Evolutionary conservation across 2,797 vertebrate species (phyloP).

Genomic region (Myotis pilosus): DNA sequence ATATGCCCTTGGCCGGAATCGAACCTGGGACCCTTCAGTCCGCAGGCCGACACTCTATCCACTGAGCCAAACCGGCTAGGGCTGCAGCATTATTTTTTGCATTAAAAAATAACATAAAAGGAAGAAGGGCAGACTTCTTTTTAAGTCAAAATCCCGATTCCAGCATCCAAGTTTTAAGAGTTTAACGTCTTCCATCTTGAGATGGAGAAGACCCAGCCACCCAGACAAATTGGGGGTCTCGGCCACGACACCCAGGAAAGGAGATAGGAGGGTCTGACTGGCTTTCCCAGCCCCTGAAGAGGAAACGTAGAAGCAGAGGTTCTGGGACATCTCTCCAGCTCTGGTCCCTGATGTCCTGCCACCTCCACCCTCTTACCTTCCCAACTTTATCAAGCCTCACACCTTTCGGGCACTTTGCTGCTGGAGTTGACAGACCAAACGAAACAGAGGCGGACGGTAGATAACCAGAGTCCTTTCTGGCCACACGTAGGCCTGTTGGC

Average conservation of each 20-base stretch:
- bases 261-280: background rate
- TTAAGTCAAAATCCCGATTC: background rate
- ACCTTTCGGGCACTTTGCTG: constrained; percentile 69
- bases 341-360: constrained; percentile 56
- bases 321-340: constrained; percentile 55
- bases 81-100: background rate
- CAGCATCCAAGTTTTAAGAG: background rate
- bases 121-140: background rate
- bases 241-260: background rate
- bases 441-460: constrained; percentile 68
- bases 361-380: constrained; percentile 58
- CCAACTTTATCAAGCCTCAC: constrained; percentile 70
- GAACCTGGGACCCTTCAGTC: too few species aligned
- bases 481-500: constrained; percentile 66
- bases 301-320: background rate
- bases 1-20: too few species aligned
- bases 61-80: too few species aligned
- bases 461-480: constrained; percentile 64
- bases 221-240: background rate
- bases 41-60: too few species aligned
- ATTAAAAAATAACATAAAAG: background rate
- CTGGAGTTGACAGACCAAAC: constrained; percentile 69
- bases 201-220: background rate
- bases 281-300: background rate
- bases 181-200: background rate